Base-by-base conservation (phyloP, 2,797 vertebrate genomes). In the Scyliorhinus canicula region DNA sequence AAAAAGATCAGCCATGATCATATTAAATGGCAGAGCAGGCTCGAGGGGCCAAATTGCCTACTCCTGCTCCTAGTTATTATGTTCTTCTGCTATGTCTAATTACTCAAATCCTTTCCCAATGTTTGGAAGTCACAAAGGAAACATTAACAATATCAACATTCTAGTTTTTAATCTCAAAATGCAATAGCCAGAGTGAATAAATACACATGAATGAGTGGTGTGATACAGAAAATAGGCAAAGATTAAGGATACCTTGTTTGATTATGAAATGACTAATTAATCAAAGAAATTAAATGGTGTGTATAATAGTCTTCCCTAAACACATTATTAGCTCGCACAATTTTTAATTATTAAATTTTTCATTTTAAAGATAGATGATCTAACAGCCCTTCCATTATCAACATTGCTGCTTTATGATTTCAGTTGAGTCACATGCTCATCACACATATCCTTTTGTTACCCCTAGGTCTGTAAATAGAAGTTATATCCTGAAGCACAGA, bases 341-440 rank as follows among this genome's bases (percentile, higher is more conserved):
- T 90, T 90, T 88, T 88, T 90, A 90, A 90, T 90, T 90, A 90
- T 90, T 90, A 60, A 90, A 90, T 60, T 90, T 90, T 57, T 90
- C 55, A 90, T 90, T 90, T 60, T 57, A 60, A 60, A 60, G 31
- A 21, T 57, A 90, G 35, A 90, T 90, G 31, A 60, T 35, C 16
- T 1, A 88, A 88, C 4, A 57, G 31, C 52, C 31, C 52, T 57
- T 90, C 86, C 31, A 86, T 55, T 86, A 52, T 86, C 84, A 86
- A n/a, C 71, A 74, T 74, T n/a, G 71, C 19, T 82, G 35, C 86
- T 60, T 57, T 60, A 40, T n/a, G 12, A 90, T 35, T 60, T 90
- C 55, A 21, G 14, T 35, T 88, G 55, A 90, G 86, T 57, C 85
- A 88, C 14, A 60, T 90, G 31, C 86, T 60, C 55, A 90, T 57